A percentile compares a stretch with the other conserved stretches of the same genome.
phyloP scores from a whole-genome alignment of 2,113 vertebrate genomes.

The Hucho hucho region DNA sequence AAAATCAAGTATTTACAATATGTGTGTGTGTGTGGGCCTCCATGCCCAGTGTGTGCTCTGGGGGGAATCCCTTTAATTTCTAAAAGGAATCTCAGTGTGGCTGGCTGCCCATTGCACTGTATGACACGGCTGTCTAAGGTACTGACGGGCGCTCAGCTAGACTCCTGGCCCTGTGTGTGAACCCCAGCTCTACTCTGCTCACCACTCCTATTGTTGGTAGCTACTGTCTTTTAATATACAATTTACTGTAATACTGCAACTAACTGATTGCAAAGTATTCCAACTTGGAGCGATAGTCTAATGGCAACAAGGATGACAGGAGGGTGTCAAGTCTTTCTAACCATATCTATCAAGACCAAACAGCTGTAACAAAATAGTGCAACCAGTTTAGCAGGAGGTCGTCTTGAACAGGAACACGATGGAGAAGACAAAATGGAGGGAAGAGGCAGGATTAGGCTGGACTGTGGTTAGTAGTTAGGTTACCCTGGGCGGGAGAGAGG shows the following conservation, averaged over 20 bases:
- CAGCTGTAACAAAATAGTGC: no score
- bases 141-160: not conserved
- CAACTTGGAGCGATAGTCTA: no score
- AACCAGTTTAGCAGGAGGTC: no score
- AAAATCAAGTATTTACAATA: no score
- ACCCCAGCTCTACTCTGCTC: not conserved
- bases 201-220: not conserved
- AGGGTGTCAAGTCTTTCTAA: no score
- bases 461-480: constrained; percentile 19
- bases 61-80: constrained; percentile 1
- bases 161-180: not conserved
- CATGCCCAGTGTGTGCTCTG: not conserved
- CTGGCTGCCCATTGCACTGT: constrained; percentile 2
- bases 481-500: constrained; percentile 23
- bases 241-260: no score
- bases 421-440: constrained; percentile 13
- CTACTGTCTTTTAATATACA: not conserved
- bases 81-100: not conserved
- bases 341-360: no score
- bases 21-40: no score
- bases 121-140: not conserved
- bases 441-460: constrained; percentile 4
- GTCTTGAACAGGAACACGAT: constrained; percentile 7
- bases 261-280: no score
- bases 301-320: no score